Evolutionary conservation across 2,113 vertebrate species (phyloP).

Genomic region (Nerophis ophidion): DNA sequence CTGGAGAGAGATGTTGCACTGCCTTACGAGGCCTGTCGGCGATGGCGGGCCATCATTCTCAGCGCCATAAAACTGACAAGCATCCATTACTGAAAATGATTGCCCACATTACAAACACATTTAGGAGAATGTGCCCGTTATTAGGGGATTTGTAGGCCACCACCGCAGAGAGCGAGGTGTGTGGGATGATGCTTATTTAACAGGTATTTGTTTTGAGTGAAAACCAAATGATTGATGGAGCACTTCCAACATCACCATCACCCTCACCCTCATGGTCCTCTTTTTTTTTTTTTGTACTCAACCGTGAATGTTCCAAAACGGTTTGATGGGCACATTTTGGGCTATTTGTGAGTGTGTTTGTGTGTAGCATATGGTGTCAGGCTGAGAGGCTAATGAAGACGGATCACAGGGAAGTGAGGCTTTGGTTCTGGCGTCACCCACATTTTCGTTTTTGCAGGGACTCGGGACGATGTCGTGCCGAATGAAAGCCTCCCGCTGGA

Average conservation of each 20-base stretch:
- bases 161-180: slow-evolving; percentile 65
- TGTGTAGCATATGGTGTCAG: slow-evolving; percentile 68
- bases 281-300: slow-evolving; percentile 46
- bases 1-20: slow-evolving; percentile 67
- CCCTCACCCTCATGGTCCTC: slow-evolving; percentile 17
- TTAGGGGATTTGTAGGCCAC: slow-evolving; percentile 78
- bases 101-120: slow-evolving; percentile 81
- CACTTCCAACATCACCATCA: background rate
- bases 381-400: slow-evolving; percentile 74
- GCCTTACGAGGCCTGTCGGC: slow-evolving; percentile 42
- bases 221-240: slow-evolving; percentile 35
- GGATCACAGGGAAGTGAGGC: slow-evolving; percentile 60
- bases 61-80: slow-evolving; percentile 79
- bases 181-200: slow-evolving; percentile 41
- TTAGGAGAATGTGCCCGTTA: slow-evolving; percentile 78
- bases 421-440: slow-evolving; percentile 17
- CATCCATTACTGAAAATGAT: slow-evolving; percentile 81
- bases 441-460: slow-evolving; percentile 63
- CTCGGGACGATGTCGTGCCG: slow-evolving; percentile 75
- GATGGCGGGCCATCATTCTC: slow-evolving; percentile 74
- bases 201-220: slow-evolving; percentile 7
- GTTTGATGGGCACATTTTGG: slow-evolving; percentile 14
- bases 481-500: slow-evolving; percentile 69
- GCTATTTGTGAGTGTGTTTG: slow-evolving; percentile 21
- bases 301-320: slow-evolving; percentile 34